Conservation (phyloP, 2,888 invertebrate genomes). For the Drosophila dives region DNA sequence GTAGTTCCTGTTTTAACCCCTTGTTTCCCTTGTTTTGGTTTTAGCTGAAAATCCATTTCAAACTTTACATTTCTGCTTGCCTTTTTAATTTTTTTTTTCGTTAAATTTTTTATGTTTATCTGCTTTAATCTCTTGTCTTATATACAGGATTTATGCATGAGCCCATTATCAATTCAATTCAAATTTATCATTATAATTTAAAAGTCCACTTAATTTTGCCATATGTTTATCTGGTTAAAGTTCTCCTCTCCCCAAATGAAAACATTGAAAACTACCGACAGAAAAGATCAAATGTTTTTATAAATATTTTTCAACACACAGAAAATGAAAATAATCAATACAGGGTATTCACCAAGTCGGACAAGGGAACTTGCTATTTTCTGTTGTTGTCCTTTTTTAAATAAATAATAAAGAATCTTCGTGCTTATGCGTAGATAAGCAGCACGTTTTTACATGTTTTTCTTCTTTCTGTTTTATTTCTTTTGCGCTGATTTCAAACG, state of each 20-base stretch:
- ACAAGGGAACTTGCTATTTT: neutral
- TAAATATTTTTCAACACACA: neutral
- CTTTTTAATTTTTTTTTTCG: neutral
- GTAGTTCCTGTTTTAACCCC: constrained; percentile 50
- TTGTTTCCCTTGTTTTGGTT: constrained; percentile 23
- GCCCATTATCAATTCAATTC: neutral
- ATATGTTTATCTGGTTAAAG: neutral
- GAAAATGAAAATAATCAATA: neutral
- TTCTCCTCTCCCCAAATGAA: too few relatives aligned
- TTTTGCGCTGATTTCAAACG: constrained; percentile 56
- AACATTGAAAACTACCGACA: neutral
- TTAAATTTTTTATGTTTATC: constrained; percentile 40
- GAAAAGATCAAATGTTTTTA: neutral
- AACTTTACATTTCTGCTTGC: constrained; percentile 27
- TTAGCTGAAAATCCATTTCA: constrained; percentile 32
- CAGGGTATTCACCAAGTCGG: neutral
- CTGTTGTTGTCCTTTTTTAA: constrained; percentile 32
- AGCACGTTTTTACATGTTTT: constrained; percentile 10
- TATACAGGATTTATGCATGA: neutral
- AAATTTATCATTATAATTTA: too few relatives aligned
- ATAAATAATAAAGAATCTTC: constrained; percentile 66
- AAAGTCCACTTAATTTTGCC: neutral
- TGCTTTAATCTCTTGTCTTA: constrained; percentile 52
- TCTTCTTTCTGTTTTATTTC: neutral
- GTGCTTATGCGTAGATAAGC: constrained; percentile 56